Conservation (phyloP, 2,888 invertebrate genomes). For the Tetragonula carbonaria region DNA sequence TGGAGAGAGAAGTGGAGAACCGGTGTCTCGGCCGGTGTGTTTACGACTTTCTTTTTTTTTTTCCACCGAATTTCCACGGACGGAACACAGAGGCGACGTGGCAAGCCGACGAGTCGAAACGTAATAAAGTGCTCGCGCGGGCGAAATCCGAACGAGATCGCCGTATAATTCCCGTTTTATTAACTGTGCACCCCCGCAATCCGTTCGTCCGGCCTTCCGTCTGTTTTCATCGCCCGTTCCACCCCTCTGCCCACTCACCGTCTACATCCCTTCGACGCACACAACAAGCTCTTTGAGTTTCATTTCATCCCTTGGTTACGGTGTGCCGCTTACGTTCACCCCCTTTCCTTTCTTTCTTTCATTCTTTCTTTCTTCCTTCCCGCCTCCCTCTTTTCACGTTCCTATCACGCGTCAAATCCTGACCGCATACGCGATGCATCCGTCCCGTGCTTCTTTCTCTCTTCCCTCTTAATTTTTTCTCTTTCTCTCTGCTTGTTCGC, state of each 20-base stretch:
- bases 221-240: constrained; percentile 50
- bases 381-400: constrained; percentile 21
- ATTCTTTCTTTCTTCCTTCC: constrained; percentile 31
- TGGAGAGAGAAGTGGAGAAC: background rate
- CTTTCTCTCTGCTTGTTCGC: constrained; percentile 15
- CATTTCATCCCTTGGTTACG: constrained; percentile 72
- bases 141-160: constrained; percentile 70
- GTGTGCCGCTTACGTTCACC: constrained; percentile 66
- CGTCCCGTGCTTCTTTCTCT: constrained; percentile 1
- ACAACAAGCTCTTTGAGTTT: constrained; percentile 70
- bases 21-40: constrained; percentile 19
- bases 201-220: constrained; percentile 54
- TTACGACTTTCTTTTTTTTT: constrained; percentile 1
- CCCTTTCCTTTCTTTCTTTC: constrained; percentile 27
- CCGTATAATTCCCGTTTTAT: constrained; percentile 72
- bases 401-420: constrained; percentile 29
- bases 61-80: background rate
- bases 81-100: constrained; percentile 4
- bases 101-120: constrained; percentile 47
- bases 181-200: constrained; percentile 65
- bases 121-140: constrained; percentile 69
- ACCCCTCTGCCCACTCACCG: background rate
- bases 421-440: constrained; percentile 51
- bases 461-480: background rate
- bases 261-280: constrained; percentile 31